Percentiles rank a stretch among this genome's conserved stretches.
These are phyloP conservation scores for Sceloporus tristichus DNA, from an alignment of 2,113 vertebrate species.

Conservation along the genomic window DNA sequence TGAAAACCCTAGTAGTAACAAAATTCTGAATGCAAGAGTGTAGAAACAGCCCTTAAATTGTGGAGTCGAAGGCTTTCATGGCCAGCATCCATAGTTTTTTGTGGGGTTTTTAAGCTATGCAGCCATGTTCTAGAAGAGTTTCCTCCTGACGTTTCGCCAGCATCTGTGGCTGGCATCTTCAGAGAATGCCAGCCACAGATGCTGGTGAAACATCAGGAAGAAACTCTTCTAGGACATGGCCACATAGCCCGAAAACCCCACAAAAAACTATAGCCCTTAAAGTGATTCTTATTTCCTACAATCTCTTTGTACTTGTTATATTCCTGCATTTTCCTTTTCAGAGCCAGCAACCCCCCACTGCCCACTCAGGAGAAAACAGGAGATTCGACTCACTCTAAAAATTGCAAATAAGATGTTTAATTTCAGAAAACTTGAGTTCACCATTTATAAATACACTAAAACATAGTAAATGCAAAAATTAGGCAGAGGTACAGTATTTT, in stretches of 20 bases:
- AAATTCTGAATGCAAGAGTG: neutral
- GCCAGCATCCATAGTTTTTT: too few species aligned
- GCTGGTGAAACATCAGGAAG: too few species aligned
- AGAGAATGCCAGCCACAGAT: too few species aligned
- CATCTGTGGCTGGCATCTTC: too few species aligned
- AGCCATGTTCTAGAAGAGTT: too few species aligned
- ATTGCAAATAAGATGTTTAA: conserved; percentile 87
- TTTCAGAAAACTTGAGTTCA: conserved; percentile 83
- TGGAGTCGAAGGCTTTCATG: too few species aligned
- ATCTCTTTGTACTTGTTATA: neutral
- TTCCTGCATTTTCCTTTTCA: neutral
- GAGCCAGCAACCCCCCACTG: conserved; percentile 30
- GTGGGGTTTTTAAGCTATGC: too few species aligned
- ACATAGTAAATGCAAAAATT: conserved; percentile 82
- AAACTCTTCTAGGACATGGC: too few species aligned
- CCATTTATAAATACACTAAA: conserved; percentile 88
- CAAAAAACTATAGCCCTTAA: too few species aligned
- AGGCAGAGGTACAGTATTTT: conserved; percentile 80
- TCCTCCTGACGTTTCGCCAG: too few species aligned
- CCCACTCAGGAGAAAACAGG: conserved; percentile 63
- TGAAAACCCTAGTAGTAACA: neutral
- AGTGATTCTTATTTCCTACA: neutral
- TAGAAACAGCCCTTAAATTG: too few species aligned
- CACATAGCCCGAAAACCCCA: too few species aligned
- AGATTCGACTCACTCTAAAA: conserved; percentile 75